phyloP scores from a whole-genome alignment of 2,797 vertebrate species.

The Fundulus diaphanus region DNA sequence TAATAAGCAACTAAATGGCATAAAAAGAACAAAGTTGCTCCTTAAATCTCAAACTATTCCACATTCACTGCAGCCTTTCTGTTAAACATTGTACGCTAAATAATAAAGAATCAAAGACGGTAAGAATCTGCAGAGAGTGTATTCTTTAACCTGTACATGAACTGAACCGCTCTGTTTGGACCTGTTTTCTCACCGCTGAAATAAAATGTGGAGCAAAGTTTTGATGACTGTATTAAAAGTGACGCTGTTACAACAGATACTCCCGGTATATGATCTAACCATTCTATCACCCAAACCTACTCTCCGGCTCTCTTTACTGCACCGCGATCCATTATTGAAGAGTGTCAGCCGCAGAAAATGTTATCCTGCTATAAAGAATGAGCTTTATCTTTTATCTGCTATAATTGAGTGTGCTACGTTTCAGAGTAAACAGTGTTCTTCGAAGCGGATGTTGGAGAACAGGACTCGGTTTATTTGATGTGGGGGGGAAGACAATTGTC shows the following conservation, averaged over 20 bases:
- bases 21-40: no score
- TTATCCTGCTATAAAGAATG: constrained; percentile 17
- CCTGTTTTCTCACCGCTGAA: background rate
- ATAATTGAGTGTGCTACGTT: constrained; percentile 11
- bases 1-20: no score
- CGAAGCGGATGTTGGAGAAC: constrained; percentile 10
- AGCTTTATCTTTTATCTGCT: constrained; percentile 25
- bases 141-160: background rate
- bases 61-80: no score
- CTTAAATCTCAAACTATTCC: no score
- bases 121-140: no score
- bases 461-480: constrained; percentile 23
- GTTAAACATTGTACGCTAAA: no score
- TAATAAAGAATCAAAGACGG: no score
- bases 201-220: background rate
- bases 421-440: constrained; percentile 26
- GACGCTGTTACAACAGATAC: background rate
- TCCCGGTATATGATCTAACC: background rate
- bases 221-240: background rate
- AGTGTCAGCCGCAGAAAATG: constrained; percentile 10
- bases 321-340: constrained; percentile 11
- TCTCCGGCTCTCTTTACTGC: background rate
- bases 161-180: background rate
- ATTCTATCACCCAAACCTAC: background rate
- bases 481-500: background rate